These are phyloP conservation scores for Conus ventricosus DNA, from an alignment of 1,140 invertebrate species.

Conservation along the genomic window DNA sequence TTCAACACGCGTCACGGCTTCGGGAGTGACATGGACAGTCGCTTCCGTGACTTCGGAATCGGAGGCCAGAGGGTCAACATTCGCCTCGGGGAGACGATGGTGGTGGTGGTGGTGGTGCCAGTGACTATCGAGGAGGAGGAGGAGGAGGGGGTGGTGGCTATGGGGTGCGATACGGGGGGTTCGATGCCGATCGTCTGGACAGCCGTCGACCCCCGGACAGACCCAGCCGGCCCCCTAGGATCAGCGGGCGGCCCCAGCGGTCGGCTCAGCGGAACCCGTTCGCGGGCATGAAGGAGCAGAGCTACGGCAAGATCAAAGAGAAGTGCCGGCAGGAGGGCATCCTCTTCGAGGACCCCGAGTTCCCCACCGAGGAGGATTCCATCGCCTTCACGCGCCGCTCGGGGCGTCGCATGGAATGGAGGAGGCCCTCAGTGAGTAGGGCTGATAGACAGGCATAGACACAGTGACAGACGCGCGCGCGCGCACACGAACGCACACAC, in stretches of 20 bases:
- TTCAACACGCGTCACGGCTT: neutral
- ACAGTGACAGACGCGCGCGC: neutral
- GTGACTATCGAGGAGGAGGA: neutral
- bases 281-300: constrained; percentile 59
- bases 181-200: constrained; percentile 11
- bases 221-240: neutral
- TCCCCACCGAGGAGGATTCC: constrained; percentile 61
- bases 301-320: constrained; percentile 61
- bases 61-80: constrained; percentile 43
- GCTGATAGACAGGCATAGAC: neutral
- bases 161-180: constrained; percentile 17
- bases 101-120: constrained; percentile 20
- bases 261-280: constrained; percentile 61
- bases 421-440: constrained; percentile 65
- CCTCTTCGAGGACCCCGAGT: constrained; percentile 72
- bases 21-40: neutral
- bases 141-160: neutral
- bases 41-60: neutral
- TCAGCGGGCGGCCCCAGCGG: constrained; percentile 47
- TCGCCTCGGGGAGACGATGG: constrained; percentile 38
- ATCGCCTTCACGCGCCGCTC: constrained; percentile 67
- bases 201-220: neutral
- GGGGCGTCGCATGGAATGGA: constrained; percentile 68
- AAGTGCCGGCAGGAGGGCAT: constrained; percentile 61
- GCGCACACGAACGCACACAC: neutral